These are phyloP conservation scores for Brachyptera risi DNA, from an alignment of 2,888 invertebrate genomes.

Conservation along the genomic window DNA sequence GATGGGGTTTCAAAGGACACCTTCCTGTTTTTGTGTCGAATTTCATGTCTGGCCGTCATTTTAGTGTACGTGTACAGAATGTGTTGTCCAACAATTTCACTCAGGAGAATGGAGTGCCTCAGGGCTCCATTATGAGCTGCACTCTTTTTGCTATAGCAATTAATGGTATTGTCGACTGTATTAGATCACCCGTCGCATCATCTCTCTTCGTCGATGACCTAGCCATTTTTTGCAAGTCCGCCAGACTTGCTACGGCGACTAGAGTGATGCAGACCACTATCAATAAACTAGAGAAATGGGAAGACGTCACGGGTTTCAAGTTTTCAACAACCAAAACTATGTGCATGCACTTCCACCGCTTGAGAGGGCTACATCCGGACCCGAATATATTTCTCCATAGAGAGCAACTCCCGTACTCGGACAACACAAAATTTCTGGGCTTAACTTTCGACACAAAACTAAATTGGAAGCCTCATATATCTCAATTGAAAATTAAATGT, in stretches of 20 bases:
- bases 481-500: too few relatives aligned
- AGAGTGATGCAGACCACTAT: background rate
- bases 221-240: too few relatives aligned
- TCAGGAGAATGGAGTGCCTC: too few relatives aligned
- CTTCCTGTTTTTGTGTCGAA: conserved; percentile 27
- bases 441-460: too few relatives aligned
- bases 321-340: too few relatives aligned
- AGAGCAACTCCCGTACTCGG: too few relatives aligned
- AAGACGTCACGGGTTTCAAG: conserved; percentile 7
- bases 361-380: too few relatives aligned
- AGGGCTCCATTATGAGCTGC: conserved; percentile 21
- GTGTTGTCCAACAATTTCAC: too few relatives aligned
- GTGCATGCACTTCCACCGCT: too few relatives aligned
- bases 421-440: too few relatives aligned
- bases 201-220: conserved; percentile 20
- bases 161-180: conserved; percentile 2
- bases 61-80: conserved; percentile 13
- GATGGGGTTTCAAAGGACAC: conserved; percentile 30
- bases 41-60: conserved; percentile 17
- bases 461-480: too few relatives aligned
- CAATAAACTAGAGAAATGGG: conserved; percentile 13
- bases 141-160: conserved; percentile 24
- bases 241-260: background rate
- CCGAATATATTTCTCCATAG: too few relatives aligned
- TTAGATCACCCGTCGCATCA: conserved; percentile 1